Evolutionary conservation across 2,888 invertebrate species (phyloP), one percentile per base, ranked within the genome.

Genomic region (Cheilosia grossa): DNA sequence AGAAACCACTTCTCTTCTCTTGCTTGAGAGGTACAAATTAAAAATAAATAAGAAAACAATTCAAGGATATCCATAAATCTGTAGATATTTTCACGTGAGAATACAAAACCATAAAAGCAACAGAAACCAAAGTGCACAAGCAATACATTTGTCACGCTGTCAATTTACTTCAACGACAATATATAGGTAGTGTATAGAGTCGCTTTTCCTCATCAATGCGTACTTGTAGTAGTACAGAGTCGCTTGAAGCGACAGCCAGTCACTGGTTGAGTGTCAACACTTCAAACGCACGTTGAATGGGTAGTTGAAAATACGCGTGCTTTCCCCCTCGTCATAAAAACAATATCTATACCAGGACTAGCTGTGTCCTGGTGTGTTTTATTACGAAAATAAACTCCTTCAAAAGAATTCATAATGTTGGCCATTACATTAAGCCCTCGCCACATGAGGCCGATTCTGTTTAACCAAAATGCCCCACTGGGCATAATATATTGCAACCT

Each of bases 391-490:
- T 49, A 24, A 30, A 66, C 64, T 63, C 63, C 53, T 30, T 2
- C 33, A 24, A 70, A 37, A 19, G 37, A 44, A 64, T 47, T 49
- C 74, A 56, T 30, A 40, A 82, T 77, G 70, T 61, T 61, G 56
- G 42, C 47, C 77, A 58, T 77, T 66, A 63, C 75, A 70, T 64
- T 53, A 69, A 64, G 69, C 51, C 37, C 69, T 75, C 69, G 69
- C 64, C 70, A 59, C 70, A 10, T 58, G 40, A 63, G 37, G 58
- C 63, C 51, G 40, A 77, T 75, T 64, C 70, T 40, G 64, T 66
- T 77, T 77, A 77, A 47, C 58, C 54, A 51, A 82, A 82, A 66
- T 72, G 53, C 59, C 59, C 77, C 53, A 59, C 30, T 82, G 77
- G 77, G 82, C 54, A 72, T 56, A 82, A 82, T 77, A 72, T 24